Percentiles rank a stretch among this genome's conserved stretches.
Evolutionary conservation across 2,888 invertebrate genomes (phyloP).

Genomic region (Drosophila sordidula): DNA sequence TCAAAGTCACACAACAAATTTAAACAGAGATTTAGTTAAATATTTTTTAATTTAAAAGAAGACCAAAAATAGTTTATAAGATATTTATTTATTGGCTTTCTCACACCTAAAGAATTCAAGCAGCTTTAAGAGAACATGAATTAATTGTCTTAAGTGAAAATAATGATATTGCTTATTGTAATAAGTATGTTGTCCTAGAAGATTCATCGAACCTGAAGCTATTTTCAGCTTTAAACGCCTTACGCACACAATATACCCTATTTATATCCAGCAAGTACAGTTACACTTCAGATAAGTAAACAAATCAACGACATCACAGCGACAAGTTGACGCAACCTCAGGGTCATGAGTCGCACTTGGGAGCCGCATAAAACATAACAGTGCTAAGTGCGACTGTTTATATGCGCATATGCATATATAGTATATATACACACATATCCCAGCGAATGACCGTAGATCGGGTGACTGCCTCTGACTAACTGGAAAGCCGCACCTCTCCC

Average conservation of each 20-base stretch:
- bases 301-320: slow-evolving; percentile 29
- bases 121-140: no score
- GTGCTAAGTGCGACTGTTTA: slow-evolving; percentile 21
- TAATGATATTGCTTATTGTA: neutral
- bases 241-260: slow-evolving; percentile 28
- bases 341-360: slow-evolving; percentile 53
- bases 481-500: slow-evolving; percentile 10
- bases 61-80: no score
- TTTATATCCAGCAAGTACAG: neutral
- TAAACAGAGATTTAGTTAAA: no score
- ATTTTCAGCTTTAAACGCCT: no score
- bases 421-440: neutral
- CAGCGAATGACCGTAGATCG: slow-evolving; percentile 42
- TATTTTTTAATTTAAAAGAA: no score
- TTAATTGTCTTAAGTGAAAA: no score
- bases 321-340: slow-evolving; percentile 41
- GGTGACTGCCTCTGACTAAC: slow-evolving; percentile 44
- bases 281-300: slow-evolving; percentile 28
- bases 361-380: slow-evolving; percentile 51
- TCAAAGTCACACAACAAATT: neutral
- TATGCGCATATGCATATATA: slow-evolving; percentile 2
- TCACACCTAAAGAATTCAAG: no score
- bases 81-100: no score
- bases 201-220: neutral
- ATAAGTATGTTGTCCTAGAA: neutral